phyloP scores from a whole-genome alignment of 2,797 vertebrate species.

The Alfaro cultratus region DNA sequence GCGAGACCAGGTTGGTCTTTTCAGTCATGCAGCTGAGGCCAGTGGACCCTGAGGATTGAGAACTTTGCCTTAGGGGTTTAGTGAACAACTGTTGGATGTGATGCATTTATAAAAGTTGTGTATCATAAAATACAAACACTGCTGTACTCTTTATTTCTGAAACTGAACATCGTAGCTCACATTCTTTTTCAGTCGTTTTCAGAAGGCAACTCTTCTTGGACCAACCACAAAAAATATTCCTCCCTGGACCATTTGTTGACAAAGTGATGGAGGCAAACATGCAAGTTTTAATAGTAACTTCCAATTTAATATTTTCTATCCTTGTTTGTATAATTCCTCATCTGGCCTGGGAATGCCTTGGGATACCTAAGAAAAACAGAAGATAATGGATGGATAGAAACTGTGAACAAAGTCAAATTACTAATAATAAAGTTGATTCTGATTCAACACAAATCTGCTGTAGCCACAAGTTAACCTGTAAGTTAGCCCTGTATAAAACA shows the following conservation, averaged over 20 bases:
- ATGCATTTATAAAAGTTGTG: neutral
- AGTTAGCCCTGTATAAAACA: neutral
- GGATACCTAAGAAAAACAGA: neutral
- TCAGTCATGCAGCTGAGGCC: neutral
- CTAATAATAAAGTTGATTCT: neutral
- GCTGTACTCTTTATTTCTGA: neutral
- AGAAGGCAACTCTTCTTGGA: neutral
- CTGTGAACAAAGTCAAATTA: neutral
- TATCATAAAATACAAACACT: neutral
- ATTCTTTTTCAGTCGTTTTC: neutral
- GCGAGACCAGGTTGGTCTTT: neutral
- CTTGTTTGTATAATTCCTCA: neutral
- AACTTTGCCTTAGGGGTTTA: neutral
- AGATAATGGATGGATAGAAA: neutral
- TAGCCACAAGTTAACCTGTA: neutral
- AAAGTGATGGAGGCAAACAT: neutral
- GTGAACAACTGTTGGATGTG: neutral
- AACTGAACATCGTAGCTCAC: neutral
- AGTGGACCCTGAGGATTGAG: too few species aligned
- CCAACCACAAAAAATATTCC: neutral
- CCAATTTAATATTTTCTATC: neutral
- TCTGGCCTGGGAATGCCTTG: neutral
- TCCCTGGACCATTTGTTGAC: neutral
- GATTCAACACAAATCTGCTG: neutral
- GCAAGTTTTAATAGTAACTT: neutral